Evolutionary conservation across 2,888 invertebrate species (phyloP).

Genomic region (Plemyria rubiginata): DNA sequence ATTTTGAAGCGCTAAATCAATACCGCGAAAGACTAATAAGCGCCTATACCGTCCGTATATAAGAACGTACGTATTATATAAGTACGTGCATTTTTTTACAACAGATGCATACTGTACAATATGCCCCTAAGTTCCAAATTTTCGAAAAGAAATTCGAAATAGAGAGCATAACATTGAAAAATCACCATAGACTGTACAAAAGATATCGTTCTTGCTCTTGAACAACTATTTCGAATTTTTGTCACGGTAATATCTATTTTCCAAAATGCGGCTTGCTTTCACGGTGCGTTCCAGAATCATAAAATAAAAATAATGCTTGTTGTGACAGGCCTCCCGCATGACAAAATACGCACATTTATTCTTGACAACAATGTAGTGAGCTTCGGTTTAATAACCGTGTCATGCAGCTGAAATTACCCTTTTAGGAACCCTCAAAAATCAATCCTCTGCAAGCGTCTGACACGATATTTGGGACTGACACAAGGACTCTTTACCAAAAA

Average conservation of each 20-base stretch:
- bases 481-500: background rate
- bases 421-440: constrained; percentile 41
- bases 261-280: constrained; percentile 68
- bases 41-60: too few relatives aligned
- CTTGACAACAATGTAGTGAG: constrained; percentile 79
- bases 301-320: constrained; percentile 81
- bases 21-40: too few relatives aligned
- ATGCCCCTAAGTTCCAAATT: background rate
- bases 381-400: constrained; percentile 76
- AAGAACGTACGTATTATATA: too few relatives aligned
- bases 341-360: constrained; percentile 79
- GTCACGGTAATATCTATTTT: constrained; percentile 67
- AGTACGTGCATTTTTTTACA: too few relatives aligned
- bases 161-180: background rate
- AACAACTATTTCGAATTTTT: constrained; percentile 52
- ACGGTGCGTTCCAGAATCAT: constrained; percentile 77
- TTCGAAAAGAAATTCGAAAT: background rate
- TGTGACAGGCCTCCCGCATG: constrained; percentile 80
- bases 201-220: constrained; percentile 51
- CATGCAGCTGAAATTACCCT: constrained; percentile 67
- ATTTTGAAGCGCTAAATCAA: too few relatives aligned
- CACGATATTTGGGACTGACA: constrained; percentile 11
- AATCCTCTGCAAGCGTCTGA: constrained; percentile 50
- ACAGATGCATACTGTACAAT: background rate
- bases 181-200: background rate